Evolutionary conservation across 2,888 invertebrate species (phyloP).

Genomic region (Trachelus stipa): DNA sequence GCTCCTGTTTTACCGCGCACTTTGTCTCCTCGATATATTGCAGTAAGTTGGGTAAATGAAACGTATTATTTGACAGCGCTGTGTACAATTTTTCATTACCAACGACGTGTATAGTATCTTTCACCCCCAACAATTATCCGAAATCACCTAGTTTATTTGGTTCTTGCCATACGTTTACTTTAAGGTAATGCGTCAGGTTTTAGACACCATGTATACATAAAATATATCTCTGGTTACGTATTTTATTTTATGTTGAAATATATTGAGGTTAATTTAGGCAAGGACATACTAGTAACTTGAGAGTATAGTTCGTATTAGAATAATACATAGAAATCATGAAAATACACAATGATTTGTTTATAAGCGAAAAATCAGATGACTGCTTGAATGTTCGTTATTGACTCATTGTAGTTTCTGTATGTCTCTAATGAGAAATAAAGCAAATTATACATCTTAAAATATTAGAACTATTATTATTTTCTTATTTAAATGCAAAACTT

Average conservation of each 20-base stretch:
- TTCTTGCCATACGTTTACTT: background rate
- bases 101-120: too few species aligned
- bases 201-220: background rate
- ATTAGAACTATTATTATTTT: too few species aligned
- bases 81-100: background rate
- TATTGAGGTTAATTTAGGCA: background rate
- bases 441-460: background rate
- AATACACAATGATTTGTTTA: background rate
- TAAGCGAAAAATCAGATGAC: background rate
- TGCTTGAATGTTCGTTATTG: background rate
- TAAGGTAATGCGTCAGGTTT: background rate
- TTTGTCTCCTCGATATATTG: conserved; percentile 6
- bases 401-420: too few species aligned
- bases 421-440: background rate
- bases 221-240: conserved; percentile 20
- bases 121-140: background rate
- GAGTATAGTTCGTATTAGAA: background rate
- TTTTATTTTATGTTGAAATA: conserved; percentile 7
- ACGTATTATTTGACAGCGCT: background rate
- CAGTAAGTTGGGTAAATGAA: background rate
- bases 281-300: conserved; percentile 23
- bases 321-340: background rate
- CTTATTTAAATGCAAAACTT: too few species aligned
- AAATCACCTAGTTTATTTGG: background rate
- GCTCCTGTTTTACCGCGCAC: conserved; percentile 41